These are phyloP conservation scores for Nyctereutes procyonoides DNA, from an alignment of 2,113 vertebrate species.

Conservation along the genomic window DNA sequence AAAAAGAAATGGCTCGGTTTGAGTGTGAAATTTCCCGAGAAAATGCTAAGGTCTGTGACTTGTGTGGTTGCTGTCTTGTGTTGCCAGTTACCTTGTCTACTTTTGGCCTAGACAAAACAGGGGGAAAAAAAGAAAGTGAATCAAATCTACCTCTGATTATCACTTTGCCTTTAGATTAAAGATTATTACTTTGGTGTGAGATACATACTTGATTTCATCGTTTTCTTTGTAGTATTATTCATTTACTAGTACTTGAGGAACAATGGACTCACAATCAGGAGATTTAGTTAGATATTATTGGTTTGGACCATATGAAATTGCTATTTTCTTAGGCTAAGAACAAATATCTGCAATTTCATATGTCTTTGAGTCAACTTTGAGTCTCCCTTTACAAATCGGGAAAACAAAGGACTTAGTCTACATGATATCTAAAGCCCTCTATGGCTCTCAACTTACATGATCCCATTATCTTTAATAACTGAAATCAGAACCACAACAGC, in stretches of 20 bases:
- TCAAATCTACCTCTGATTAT: background rate
- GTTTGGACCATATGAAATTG: background rate
- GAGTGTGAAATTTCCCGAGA: constrained; percentile 98
- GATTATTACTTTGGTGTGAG: constrained; percentile 21
- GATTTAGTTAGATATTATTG: constrained; percentile 15
- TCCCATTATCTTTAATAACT: constrained; percentile 32
- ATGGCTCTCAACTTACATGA: background rate
- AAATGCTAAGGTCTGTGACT: constrained; percentile 90
- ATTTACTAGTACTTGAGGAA: constrained; percentile 46
- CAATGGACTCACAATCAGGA: background rate
- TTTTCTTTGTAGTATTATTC: constrained; percentile 1
- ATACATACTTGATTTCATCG: background rate
- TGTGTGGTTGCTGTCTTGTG: background rate
- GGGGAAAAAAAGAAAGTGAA: background rate
- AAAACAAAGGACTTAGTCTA: background rate
- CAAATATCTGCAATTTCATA: constrained; percentile 7
- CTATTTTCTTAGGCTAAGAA: constrained; percentile 21
- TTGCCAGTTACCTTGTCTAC: background rate
- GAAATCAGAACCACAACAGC: constrained; percentile 78
- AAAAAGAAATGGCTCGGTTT: constrained; percentile 96
- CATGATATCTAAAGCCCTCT: background rate
- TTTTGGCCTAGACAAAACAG: constrained; percentile 30
- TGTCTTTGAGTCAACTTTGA: background rate
- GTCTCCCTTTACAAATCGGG: background rate
- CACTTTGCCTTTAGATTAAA: constrained; percentile 48